Base-by-base conservation (phyloP, 2,113 vertebrate genomes). In the Trinectes maculatus region DNA sequence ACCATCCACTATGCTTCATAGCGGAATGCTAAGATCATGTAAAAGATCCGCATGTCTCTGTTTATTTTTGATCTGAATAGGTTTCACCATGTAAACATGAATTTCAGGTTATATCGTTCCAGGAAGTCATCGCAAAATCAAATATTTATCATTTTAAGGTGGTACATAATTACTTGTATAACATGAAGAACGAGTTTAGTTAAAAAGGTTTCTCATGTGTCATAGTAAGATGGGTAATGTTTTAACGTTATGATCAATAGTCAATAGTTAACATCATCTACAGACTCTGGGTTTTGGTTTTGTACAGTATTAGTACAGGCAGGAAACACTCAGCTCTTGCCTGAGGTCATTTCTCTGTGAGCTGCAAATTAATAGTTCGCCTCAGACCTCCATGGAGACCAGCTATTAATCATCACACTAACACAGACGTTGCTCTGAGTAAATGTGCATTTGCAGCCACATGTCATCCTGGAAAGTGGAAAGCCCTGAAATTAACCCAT, bases 401-500 rank as follows among this genome's bases (percentile, higher is more conserved):
- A 34, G 26, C 15, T 33, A 33, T 31, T 44, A 31, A 37, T 74
- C 65, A 61, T 12, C 53, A 29, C 52, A 11, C 28, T 16, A 40
- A 33, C 9, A 2, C 5, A 31, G 3, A 34, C 22, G 7, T 42
- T 19, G 10, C 21, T 6, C 15, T 21, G 16, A 22, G 7, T 33
- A 59, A 43, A 24, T 24, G 10, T 24, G 18, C n/a, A 19, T 40
- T 18, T 46, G 15, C 39, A 39, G 13, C 40, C 34, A 33, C 34
- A 9, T 24, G 42, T 21, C 36, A 26, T 40, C 36, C 36, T 40
- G 54, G 4, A n/a, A 9, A 40, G 10, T n/a, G 16, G 15, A 40
- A 57, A 8, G 8, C 25, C 37, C 11, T 13, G 39, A 34, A 43
- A 48, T 34, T 6, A 28, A 36, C 6, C 5, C 6, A 1, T 33